Evolutionary conservation across 2,113 vertebrate genomes (phyloP).

Genomic region (Antidorcas marsupialis): DNA sequence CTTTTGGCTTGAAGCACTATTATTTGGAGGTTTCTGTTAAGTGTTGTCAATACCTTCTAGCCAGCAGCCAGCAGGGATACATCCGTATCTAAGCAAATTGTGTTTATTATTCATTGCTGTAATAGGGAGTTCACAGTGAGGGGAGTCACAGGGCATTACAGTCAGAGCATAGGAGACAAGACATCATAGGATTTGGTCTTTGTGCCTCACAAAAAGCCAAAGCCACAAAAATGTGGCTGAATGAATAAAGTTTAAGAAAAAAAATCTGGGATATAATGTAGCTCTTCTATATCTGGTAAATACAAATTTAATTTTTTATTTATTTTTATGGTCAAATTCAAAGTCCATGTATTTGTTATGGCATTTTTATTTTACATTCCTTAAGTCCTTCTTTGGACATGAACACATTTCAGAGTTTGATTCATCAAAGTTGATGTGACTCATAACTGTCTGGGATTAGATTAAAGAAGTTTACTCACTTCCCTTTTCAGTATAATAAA

Average conservation of each 20-base stretch:
- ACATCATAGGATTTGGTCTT: not conserved
- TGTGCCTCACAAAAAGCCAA: not conserved
- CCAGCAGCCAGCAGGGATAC: not conserved
- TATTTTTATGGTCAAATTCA: not conserved
- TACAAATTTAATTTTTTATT: not conserved
- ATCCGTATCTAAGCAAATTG: not conserved
- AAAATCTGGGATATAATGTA: not conserved
- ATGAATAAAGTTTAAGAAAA: not conserved
- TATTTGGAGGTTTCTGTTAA: not conserved
- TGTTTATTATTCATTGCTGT: not conserved
- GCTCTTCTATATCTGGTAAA: not conserved
- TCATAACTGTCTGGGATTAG: not conserved
- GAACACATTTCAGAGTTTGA: not conserved
- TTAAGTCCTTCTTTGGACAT: not conserved
- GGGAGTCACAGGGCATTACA: too few relatives aligned
- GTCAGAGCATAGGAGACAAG: not conserved
- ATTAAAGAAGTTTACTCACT: not conserved
- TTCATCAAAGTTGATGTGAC: not conserved
- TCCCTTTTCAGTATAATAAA: not conserved
- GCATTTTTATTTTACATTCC: not conserved
- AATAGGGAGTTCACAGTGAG: not conserved
- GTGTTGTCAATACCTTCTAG: not conserved
- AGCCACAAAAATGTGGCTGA: not conserved
- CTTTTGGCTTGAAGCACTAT: not conserved
- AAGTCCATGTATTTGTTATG: not conserved